Base-by-base conservation (phyloP, 1,140 invertebrate species). In the Heterodera carotae region DNA sequence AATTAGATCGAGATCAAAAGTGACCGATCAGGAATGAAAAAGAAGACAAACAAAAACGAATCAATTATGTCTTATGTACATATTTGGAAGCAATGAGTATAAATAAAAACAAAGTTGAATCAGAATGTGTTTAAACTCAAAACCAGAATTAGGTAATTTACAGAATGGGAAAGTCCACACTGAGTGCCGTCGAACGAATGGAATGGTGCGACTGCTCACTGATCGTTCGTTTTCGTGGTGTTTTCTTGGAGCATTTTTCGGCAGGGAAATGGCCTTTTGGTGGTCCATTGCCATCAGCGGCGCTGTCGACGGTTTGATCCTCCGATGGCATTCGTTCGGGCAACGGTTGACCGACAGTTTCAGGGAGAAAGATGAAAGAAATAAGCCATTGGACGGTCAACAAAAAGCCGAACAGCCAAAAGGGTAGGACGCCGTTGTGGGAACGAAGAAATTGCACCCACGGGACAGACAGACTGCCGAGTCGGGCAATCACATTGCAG, bases 381-480 rank as follows among this genome's bases (percentile, higher is more conserved):
- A 79, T 36, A 6, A 39, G 71, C 75, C 29, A 64, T 39, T 79
- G 75, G 33, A 75, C 31, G 22, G 69, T 53, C 18, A 78, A 31
- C 43, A 78, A 2, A 39, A 75, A 33, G 27, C 53, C 76, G n/a
- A 78, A 78, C 34, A 77, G 12, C 76, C 33, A 77, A 34, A 43
- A 77, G 43, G 56, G 71, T 29, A 76, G 48, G 8, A 59, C 39
- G 34, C 34, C 43, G 29, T 34, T 66, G 67, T 48, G 56, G 48
- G 43, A 48, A 75, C 33, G 59, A 10, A 77, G 33, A 31, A 66
- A 56, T 8, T 56, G 60, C 22, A 81, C 68, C 53, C 62, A 81
- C 27, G 81, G 81, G n/a, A 56, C 81, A 5, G 66, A 43, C 48
- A 82, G 29, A 60, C 81, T 83, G 33, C 81, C 81, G 8, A 82